Percentiles rank a stretch among this genome's conserved stretches.
Conservation (phyloP, 2,797 vertebrate genomes). For the Sebastes alutus region DNA sequence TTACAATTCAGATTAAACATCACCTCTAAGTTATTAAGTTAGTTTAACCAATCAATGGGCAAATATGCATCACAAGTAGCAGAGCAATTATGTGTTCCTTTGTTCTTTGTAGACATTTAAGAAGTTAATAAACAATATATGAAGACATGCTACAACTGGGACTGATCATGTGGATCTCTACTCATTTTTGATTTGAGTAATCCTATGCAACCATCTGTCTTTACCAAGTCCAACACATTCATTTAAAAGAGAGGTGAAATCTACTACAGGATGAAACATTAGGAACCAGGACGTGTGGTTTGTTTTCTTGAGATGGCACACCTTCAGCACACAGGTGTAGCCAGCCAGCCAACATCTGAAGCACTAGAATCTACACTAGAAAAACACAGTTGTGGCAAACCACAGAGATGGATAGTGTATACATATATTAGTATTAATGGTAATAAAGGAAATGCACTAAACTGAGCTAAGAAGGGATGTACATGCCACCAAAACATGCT, state of each 20-base stretch:
- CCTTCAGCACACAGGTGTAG: conserved; percentile 64
- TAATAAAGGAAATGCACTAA: neutral
- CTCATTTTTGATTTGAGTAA: no score
- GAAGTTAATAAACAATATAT: neutral
- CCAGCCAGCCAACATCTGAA: neutral
- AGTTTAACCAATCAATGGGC: neutral
- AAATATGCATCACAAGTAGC: neutral
- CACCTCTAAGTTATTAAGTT: neutral
- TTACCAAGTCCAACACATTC: neutral
- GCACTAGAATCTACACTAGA: neutral
- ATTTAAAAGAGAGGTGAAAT: neutral
- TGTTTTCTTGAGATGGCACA: conserved; percentile 39
- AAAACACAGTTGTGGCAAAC: neutral
- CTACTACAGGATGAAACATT: neutral
- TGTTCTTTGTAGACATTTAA: neutral
- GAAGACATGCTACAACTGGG: neutral
- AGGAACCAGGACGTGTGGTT: conserved; percentile 48
- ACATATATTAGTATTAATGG: neutral
- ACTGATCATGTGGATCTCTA: neutral
- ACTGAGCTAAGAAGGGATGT: neutral
- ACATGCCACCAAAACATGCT: neutral
- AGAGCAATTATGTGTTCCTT: neutral
- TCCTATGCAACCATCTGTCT: neutral
- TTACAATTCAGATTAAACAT: neutral
- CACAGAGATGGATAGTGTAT: neutral